Evolutionary conservation across 2,888 invertebrate species (phyloP), one percentile per base, ranked within the genome.

Genomic region (Tetrapedia diversipes): DNA sequence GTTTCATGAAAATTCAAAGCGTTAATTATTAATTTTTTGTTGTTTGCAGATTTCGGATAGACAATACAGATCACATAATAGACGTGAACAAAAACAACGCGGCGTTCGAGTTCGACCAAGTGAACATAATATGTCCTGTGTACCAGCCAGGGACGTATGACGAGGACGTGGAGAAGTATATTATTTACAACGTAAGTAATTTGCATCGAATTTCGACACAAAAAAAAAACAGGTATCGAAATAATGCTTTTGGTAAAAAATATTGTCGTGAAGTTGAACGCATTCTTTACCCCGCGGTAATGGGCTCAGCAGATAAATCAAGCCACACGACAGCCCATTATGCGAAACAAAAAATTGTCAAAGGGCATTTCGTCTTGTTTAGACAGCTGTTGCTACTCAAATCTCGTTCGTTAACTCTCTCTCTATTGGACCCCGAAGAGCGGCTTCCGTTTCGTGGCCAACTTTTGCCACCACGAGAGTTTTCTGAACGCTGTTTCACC

Each of bases 51-150:
- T 98, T 98, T 93, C 96, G 98, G 93, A 98, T 98, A 94, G 98
- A 98, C 94, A 98, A 98, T 93, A 98, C 98, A 59, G 98, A 98
- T 93, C 98, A 98, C 92, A 97, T 98, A 92, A 98, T 98, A 92
- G 98, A 98, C 92, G 96, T 98, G 88, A 98, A 98, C 93, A 96
- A 97, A 93, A 97, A 97, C 86, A 98, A 98, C 92, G 95, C 96
- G 86, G 96, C 96, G 90, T 98, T 97, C 92, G 98, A 98, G 92
- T 98, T 97, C 92, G 98, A 98, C 92, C 98, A 98, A 93, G 98
- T 98, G 89, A 98, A 98, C 91, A 96, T 98, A 92, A 97, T 98
- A 91, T 98, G 98, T 93, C 98, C 98, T 61, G 96, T 97, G 72
- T 98, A 98, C 91, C 95, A 96, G 74, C 96, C 97, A 32, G 97